Base-by-base conservation (phyloP, 2,797 vertebrate species). In the Falco rusticolus region DNA sequence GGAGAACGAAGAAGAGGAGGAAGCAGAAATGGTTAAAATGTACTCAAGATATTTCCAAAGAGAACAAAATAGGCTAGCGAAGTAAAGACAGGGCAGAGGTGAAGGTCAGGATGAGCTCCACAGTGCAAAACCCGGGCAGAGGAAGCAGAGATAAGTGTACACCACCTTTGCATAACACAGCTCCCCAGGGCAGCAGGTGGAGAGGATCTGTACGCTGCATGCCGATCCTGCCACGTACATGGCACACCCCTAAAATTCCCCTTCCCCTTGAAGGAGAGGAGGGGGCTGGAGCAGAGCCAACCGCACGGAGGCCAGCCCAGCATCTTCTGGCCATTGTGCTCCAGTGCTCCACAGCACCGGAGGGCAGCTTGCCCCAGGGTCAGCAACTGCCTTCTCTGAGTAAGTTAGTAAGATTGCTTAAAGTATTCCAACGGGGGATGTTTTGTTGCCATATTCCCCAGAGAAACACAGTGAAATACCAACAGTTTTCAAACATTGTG, bases 341-440 rank as follows among this genome's bases (percentile, higher is more conserved):
- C 47, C 78, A 84, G 57, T 0, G 7, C 50, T 50, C 66, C 13
- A 9, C 6, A 28, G 71, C 2, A 1, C 22, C 0, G 0, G 11
- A 78, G 48, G 69, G 39, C 16, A 9, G 18, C 53, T 78, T 41
- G 37, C 43, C 66, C 47, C 33, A 2, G 21, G 54, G 37, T 10
- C 34, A 21, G 9, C 2, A 2, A 26, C 17, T 65, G 70, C 70
- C 43, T 56, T 63, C 77, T 41, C 34, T 4, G 2, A 66, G 22
- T 11, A 83, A 5, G 16, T 50, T 68, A 43, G 41, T 43, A 43
- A 39, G 0, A 2, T 84, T 64, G 21, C 4, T 45, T 5, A 2
- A 79, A 39, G 11, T 66, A 25, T 16, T 84, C 56, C 64, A 34
- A 8, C 3, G 10, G 2, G 39, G 13, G 76, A 37, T 1, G 7